Evolutionary conservation across 2,113 vertebrate species (phyloP).

Genomic region (Anarrhichthys ocellatus): DNA sequence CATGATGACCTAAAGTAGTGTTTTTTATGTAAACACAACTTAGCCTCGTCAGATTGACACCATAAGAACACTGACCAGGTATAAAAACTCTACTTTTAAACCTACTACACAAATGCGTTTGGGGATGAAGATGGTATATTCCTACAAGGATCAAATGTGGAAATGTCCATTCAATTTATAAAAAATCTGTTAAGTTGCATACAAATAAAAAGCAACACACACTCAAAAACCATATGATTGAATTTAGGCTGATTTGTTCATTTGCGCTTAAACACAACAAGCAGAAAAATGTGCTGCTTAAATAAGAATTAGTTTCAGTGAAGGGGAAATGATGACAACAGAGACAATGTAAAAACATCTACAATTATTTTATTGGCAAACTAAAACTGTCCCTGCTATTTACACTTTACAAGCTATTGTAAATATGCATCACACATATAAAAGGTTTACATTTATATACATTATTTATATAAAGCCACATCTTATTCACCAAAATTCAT

Average conservation of each 20-base stretch:
- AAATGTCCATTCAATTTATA: background rate
- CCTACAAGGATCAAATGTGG: background rate
- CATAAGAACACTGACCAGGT: background rate
- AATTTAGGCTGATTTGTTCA: background rate
- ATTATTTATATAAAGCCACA: constrained; percentile 79
- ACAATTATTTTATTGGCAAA: constrained; percentile 85
- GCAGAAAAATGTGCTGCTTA: background rate
- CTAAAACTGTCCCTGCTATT: constrained; percentile 84
- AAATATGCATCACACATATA: constrained; percentile 82
- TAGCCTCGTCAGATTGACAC: background rate
- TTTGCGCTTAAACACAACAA: background rate
- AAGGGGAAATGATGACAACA: constrained; percentile 48
- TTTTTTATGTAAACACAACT: constrained; percentile 24
- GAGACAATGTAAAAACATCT: constrained; percentile 80
- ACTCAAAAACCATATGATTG: background rate
- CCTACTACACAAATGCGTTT: background rate
- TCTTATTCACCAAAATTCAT: constrained; percentile 66
- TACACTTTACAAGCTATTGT: constrained; percentile 85
- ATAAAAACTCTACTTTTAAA: constrained; percentile 13
- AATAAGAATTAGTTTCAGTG: background rate
- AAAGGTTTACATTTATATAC: constrained; percentile 83
- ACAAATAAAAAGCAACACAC: background rate
- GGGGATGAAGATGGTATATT: background rate
- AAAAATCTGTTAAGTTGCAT: background rate
- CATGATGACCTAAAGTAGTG: constrained; percentile 8